Evolutionary conservation across 2,113 vertebrate species (phyloP).

Genomic region (Lota lota): DNA sequence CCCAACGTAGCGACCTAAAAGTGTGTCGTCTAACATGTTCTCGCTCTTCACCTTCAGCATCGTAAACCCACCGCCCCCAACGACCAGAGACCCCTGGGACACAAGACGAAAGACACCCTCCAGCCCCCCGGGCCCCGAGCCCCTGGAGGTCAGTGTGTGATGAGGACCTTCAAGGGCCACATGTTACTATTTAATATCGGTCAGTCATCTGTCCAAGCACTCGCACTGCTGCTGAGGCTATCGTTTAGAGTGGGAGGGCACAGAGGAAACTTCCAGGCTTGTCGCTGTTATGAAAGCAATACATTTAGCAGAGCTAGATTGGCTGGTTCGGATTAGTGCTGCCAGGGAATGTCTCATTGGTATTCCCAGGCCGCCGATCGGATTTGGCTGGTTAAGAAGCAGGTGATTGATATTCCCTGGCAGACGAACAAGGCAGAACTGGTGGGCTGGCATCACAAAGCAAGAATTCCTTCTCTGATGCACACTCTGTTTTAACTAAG

Average conservation of each 20-base stretch:
- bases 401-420: slow-evolving; percentile 49
- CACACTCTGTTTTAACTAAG: not conserved
- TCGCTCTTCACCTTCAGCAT: slow-evolving; percentile 31
- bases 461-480: slow-evolving; percentile 21
- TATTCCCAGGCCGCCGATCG: slow-evolving; percentile 41
- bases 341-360: slow-evolving; percentile 46
- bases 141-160: slow-evolving; percentile 59
- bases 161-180: not conserved
- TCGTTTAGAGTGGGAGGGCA: not conserved
- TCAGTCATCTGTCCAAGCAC: not conserved
- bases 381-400: slow-evolving; percentile 35
- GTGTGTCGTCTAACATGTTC: not conserved
- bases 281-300: slow-evolving; percentile 25
- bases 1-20: not conserved
- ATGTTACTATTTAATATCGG: not conserved
- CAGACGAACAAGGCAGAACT: slow-evolving; percentile 20
- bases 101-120: slow-evolving; percentile 60
- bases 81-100: slow-evolving; percentile 49
- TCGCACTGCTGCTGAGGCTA: not conserved
- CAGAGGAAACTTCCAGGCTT: not conserved
- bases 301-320: slow-evolving; percentile 31
- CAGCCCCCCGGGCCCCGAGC: slow-evolving; percentile 44
- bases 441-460: slow-evolving; percentile 33
- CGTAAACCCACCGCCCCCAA: slow-evolving; percentile 54
- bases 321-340: slow-evolving; percentile 40